These are phyloP conservation scores for Orestias chungarensis DNA, from an alignment of 2,797 vertebrate genomes.

Conservation along the genomic window DNA sequence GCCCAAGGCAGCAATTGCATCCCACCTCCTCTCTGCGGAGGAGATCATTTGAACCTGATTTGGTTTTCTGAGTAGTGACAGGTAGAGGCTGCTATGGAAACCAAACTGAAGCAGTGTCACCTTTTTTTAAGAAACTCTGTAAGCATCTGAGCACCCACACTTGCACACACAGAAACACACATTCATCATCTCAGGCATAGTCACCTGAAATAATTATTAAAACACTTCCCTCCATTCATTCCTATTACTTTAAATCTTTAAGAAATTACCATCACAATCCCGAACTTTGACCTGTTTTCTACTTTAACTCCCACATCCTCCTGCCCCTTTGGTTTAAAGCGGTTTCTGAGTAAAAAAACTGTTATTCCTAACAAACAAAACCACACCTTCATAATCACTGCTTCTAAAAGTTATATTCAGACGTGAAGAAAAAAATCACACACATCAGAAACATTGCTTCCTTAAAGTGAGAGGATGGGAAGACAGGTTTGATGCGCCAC, in stretches of 20 bases:
- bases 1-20: slow-evolving; percentile 61
- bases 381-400: slow-evolving; percentile 22
- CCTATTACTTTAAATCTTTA: slow-evolving; percentile 56
- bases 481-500: slow-evolving; percentile 37
- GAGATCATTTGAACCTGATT: slow-evolving; percentile 68
- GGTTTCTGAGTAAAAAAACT: slow-evolving; percentile 25
- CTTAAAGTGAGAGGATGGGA: slow-evolving; percentile 24
- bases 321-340: slow-evolving; percentile 19
- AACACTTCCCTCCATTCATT: slow-evolving; percentile 42
- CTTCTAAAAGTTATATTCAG: slow-evolving; percentile 2
- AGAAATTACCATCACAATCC: slow-evolving; percentile 34
- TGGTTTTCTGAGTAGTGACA: slow-evolving; percentile 70
- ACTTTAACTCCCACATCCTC: slow-evolving; percentile 8
- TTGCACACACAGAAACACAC: slow-evolving; percentile 5
- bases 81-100: slow-evolving; percentile 81
- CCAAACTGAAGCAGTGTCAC: slow-evolving; percentile 66
- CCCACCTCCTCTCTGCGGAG: slow-evolving; percentile 57
- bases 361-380: slow-evolving; percentile 30
- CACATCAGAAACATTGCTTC: slow-evolving; percentile 16
- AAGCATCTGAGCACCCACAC: slow-evolving; percentile 26
- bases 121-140: slow-evolving; percentile 35
- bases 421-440: slow-evolving; percentile 26
- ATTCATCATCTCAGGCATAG: slow-evolving; percentile 36
- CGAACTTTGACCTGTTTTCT: slow-evolving; percentile 22
- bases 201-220: slow-evolving; percentile 63